Evolutionary conservation across 2,888 invertebrate species (phyloP).

Genomic region (Catocala fraxini): DNA sequence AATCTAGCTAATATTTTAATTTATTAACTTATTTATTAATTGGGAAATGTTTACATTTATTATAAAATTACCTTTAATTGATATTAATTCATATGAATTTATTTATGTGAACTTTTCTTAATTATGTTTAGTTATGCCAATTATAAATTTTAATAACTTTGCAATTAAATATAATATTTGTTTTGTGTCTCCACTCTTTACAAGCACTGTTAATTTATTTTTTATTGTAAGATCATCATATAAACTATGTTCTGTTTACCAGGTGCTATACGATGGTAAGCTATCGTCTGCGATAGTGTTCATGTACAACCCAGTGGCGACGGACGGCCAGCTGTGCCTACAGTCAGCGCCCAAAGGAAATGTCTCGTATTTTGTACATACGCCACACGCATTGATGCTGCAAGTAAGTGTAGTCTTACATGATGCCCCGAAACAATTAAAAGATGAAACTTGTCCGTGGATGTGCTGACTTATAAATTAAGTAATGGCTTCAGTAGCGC

Average conservation of each 20-base stretch:
- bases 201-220: background rate
- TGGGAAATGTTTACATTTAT: too few relatives aligned
- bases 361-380: slow-evolving; percentile 99
- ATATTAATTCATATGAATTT: too few relatives aligned
- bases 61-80: too few relatives aligned
- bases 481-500: too few relatives aligned
- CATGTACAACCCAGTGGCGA: slow-evolving; percentile 99
- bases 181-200: background rate
- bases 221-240: slow-evolving; percentile 3
- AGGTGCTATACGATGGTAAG: slow-evolving; percentile 99
- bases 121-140: too few relatives aligned
- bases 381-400: slow-evolving; percentile 99
- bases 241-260: slow-evolving; percentile 39
- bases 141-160: too few relatives aligned
- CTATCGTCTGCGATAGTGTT: slow-evolving; percentile 98
- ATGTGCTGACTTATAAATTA: too few relatives aligned
- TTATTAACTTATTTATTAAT: too few relatives aligned
- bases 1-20: background rate
- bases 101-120: too few relatives aligned
- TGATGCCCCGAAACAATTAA: too few relatives aligned
- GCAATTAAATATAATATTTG: too few relatives aligned
- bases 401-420: slow-evolving; percentile 89
- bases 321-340: slow-evolving; percentile 99
- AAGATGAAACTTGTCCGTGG: too few relatives aligned
- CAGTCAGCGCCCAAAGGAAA: slow-evolving; percentile 99